A percentile compares a stretch with the other conserved stretches of the same genome.
Evolutionary conservation across 2,113 vertebrate genomes (phyloP).

Genomic region (Ophiodon elongatus): DNA sequence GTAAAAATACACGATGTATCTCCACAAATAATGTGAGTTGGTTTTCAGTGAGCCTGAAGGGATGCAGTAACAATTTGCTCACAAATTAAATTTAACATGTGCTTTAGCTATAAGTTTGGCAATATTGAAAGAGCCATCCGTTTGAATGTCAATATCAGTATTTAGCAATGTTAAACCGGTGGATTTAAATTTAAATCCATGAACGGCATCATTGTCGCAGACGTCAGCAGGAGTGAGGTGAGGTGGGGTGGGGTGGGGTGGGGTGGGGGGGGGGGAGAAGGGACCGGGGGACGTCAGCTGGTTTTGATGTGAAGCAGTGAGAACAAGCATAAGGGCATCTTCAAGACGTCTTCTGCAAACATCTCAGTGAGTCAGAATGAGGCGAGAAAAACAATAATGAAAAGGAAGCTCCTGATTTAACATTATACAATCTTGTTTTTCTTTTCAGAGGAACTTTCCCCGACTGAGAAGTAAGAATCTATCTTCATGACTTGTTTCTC

Average conservation of each 20-base stretch:
- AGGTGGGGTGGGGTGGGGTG: constrained; percentile 36
- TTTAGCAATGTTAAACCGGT: constrained; percentile 55
- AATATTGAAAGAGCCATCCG: not conserved
- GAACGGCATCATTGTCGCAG: constrained; percentile 50
- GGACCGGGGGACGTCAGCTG: constrained; percentile 80
- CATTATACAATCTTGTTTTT: constrained; percentile 4
- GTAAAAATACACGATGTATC: not conserved
- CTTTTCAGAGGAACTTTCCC: constrained; percentile 21
- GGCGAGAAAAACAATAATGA: constrained; percentile 11
- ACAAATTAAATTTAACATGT: not conserved
- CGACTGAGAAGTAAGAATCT: constrained; percentile 64
- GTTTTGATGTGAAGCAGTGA: constrained; percentile 84
- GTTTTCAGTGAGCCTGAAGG: not conserved
- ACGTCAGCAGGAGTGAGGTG: constrained; percentile 20
- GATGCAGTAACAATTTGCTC: not conserved
- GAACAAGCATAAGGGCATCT: constrained; percentile 73
- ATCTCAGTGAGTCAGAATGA: constrained; percentile 51
- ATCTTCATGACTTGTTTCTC: constrained; percentile 19
- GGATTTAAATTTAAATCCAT: constrained; percentile 66
- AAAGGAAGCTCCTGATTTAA: not conserved
- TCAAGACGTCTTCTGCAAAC: constrained; percentile 46
- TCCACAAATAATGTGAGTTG: not conserved
- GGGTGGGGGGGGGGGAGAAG: constrained; percentile 10
- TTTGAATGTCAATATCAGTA: not conserved
- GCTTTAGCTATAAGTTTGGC: not conserved